Evolutionary conservation across 2,797 vertebrate genomes (phyloP).

Genomic region (Hapalemur alaotrensis): DNA sequence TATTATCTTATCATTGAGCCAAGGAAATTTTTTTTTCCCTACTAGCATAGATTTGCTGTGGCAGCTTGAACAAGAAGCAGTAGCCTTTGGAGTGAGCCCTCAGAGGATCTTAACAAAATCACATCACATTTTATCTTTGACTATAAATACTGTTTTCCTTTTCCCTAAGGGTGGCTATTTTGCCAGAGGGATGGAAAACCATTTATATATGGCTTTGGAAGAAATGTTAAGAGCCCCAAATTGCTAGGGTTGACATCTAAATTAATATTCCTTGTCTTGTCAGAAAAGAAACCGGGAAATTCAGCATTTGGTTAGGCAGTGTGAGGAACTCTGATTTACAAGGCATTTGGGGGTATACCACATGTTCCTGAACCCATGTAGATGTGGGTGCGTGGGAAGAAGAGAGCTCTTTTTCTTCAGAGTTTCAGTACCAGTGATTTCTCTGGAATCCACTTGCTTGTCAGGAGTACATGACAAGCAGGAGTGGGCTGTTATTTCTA

Average conservation of each 20-base stretch:
- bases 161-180: constrained; percentile 26
- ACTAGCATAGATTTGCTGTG: neutral
- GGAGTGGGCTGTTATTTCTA: neutral
- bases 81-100: constrained; percentile 21
- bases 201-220: constrained; percentile 37
- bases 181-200: neutral
- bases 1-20: constrained; percentile 53
- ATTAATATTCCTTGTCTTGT: constrained; percentile 40
- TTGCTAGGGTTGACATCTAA: constrained; percentile 24
- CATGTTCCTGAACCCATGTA: neutral
- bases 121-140: constrained; percentile 36
- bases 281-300: constrained; percentile 11
- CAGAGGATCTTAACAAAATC: constrained; percentile 48
- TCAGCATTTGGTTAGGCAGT: neutral
- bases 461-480: neutral
- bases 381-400: neutral
- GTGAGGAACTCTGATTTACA: neutral
- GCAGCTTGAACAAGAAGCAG: constrained; percentile 28
- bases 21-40: neutral
- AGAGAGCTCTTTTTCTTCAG: neutral
- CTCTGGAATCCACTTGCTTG: neutral
- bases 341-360: neutral
- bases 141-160: constrained; percentile 60
- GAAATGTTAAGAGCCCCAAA: neutral
- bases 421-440: neutral